phyloP scores from a whole-genome alignment of 2,113 vertebrate genomes.

The Scalopus aquaticus region DNA sequence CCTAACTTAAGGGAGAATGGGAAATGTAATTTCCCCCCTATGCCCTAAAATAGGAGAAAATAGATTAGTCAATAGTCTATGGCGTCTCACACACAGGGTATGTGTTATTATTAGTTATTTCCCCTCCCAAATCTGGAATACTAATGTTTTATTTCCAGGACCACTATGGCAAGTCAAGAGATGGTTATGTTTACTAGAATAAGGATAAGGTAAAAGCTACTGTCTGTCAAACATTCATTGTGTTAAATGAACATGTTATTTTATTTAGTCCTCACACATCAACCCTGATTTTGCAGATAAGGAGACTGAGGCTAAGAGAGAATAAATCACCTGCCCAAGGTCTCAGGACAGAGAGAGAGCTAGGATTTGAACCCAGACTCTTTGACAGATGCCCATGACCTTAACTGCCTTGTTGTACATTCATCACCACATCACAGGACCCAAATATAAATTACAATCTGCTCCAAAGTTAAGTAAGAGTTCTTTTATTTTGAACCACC shows the following conservation, averaged over 20 bases:
- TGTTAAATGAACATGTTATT: not conserved
- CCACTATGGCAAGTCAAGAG: not conserved
- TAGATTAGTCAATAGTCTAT: not conserved
- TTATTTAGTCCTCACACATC: not conserved
- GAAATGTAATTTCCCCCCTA: not conserved
- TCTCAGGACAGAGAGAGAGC: not conserved
- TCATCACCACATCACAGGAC: not conserved
- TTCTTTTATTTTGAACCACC: slow-evolving; percentile 43
- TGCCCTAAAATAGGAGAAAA: not conserved
- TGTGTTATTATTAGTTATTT: not conserved
- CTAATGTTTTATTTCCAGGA: not conserved
- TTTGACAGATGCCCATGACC: not conserved
- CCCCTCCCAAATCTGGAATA: not conserved
- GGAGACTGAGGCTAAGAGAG: not conserved
- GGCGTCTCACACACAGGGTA: not conserved
- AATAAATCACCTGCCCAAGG: not conserved
- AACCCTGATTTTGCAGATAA: slow-evolving; percentile 1
- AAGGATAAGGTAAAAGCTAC: not conserved
- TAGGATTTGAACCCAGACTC: not conserved
- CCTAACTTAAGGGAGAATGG: not conserved
- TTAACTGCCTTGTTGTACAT: not conserved
- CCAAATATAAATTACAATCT: not conserved
- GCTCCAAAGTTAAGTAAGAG: not conserved
- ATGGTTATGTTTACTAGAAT: not conserved
- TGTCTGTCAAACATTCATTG: not conserved